These are phyloP conservation scores for Whitmania pigra DNA, from an alignment of 1,140 invertebrate genomes.

Conservation along the genomic window DNA sequence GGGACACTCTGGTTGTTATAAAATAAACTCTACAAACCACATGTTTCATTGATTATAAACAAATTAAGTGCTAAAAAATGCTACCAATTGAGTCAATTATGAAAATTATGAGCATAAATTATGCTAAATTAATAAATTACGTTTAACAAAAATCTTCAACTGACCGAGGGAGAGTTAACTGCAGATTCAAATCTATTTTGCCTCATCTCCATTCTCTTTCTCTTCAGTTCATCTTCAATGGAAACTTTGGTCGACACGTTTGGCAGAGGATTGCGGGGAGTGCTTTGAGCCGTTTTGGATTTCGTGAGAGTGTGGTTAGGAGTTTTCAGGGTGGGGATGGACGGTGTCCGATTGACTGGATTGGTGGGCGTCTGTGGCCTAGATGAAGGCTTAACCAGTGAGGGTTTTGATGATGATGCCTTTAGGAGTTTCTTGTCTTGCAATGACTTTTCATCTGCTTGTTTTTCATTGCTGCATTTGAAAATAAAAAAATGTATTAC, in stretches of 20 bases:
- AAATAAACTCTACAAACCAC: no score
- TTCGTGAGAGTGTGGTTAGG: neutral
- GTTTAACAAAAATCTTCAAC: neutral
- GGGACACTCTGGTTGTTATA: no score
- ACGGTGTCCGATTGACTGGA: neutral
- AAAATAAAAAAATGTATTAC: no score
- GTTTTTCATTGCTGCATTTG: no score
- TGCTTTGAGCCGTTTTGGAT: neutral
- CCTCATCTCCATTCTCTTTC: neutral
- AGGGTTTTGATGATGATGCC: no score
- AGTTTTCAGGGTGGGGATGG: neutral
- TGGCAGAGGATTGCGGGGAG: neutral
- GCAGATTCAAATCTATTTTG: neutral
- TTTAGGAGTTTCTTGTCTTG: no score
- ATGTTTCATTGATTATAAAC: no score
- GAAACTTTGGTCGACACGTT: neutral
- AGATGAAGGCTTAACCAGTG: no score
- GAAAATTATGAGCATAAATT: no score
- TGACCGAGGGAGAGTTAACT: neutral
- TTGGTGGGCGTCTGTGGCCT: neutral
- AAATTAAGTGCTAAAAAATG: no score
- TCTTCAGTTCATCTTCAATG: slow-evolving; percentile 10
- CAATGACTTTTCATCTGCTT: no score
- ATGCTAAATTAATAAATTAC: neutral
- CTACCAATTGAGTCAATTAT: no score